Base-by-base conservation (phyloP, 2,113 vertebrate species). In the Alectura lathami region DNA sequence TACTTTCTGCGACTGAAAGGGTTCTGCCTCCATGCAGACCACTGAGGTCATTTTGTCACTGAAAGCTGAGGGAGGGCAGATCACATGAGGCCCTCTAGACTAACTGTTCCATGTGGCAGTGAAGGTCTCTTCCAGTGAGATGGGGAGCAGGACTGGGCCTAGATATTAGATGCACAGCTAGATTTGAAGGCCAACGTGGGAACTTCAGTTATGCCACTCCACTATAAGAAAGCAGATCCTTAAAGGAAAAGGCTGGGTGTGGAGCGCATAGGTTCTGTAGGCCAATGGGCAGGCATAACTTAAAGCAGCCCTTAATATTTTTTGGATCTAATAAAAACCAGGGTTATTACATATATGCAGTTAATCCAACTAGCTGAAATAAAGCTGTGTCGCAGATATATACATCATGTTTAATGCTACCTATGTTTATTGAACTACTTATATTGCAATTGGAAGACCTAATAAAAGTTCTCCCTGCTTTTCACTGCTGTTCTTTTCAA, bases 121-220 rank as follows among this genome's bases (percentile, higher is more conserved):
- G 50, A 17, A 59, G 12, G 10, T 38, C 7, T 89, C 42, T 45
- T 62, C 40, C 57, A 57, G 40, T 20, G 45, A 6, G 18, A 53
- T 3, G 1, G 3, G 86, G 70, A 83, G 66, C 40, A 45, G 76
- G 62, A 13, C 76, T 89, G 62, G 17, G 11, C 23, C 69, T 63
- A 13, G 62, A 0, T 73, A 7, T 26, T 24, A 36, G 45, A 26
- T 36, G 27, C 6, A 1, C 6, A 34, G 43, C 2, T 8, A 5
- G 12, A 54, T 87, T 23, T 47, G 56, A 66, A 53, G 36, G 26
- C 13, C 42, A 23, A 2, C 10, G 42, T 20, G 38, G 36, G 66
- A 34, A 6, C 8, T 13, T 42, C 45, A 62, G 32, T 62, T 62
- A 20, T 47, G 45, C 30, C 32, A 3, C 29, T 30, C 0, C 32